These are phyloP conservation scores for Dromius quadrimaculatus DNA, from an alignment of 2,888 invertebrate genomes.

Conservation along the genomic window DNA sequence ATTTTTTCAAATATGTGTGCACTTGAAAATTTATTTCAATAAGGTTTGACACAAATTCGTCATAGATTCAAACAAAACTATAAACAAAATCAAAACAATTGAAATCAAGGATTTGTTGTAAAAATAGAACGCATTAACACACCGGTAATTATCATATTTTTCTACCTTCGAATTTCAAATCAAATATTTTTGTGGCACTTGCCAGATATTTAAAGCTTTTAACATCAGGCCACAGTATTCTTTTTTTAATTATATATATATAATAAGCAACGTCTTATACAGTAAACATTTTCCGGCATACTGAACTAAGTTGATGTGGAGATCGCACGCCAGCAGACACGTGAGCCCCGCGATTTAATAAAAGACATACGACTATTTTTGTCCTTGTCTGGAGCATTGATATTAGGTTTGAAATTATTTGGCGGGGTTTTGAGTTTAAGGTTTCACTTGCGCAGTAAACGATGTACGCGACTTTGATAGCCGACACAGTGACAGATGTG, in stretches of 20 bases:
- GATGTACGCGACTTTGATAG: conserved; percentile 45
- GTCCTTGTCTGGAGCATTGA: conserved; percentile 18
- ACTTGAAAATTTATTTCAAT: no score
- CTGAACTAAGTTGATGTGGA: conserved; percentile 37
- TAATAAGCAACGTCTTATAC: conserved; percentile 36
- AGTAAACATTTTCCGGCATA: conserved; percentile 47
- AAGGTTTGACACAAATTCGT: no score
- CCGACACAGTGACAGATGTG: conserved; percentile 11
- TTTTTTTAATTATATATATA: conserved; percentile 30
- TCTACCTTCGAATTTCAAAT: not conserved
- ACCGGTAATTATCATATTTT: not conserved
- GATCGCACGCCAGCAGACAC: conserved; percentile 43
- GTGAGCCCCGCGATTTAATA: conserved; percentile 28
- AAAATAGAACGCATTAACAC: not conserved
- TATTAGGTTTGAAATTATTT: conserved; percentile 1
- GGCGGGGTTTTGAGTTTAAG: conserved; percentile 32
- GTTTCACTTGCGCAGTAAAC: conserved; percentile 26
- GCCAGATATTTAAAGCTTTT: conserved; percentile 1
- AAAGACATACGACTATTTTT: conserved; percentile 1
- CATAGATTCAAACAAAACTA: not conserved
- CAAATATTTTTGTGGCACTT: conserved; percentile 29
- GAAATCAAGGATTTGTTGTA: no score
- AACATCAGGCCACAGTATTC: conserved; percentile 41
- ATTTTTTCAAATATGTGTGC: not conserved
- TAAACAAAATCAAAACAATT: not conserved